Evolutionary conservation across 2,797 vertebrate genomes (phyloP).

Genomic region (Brachyrhaphis roseni): DNA sequence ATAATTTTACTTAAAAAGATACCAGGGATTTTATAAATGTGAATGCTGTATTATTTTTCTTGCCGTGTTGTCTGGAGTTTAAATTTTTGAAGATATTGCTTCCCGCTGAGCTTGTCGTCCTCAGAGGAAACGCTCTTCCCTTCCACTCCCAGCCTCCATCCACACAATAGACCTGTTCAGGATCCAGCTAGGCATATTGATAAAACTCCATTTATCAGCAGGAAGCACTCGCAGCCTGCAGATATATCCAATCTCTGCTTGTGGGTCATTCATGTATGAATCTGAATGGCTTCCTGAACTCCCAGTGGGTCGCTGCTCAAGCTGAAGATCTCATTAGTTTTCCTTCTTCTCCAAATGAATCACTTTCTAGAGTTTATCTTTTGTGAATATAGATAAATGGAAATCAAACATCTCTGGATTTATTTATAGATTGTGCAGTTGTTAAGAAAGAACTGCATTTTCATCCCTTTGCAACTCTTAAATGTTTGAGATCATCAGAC

Average conservation of each 20-base stretch:
- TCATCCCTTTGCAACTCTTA: not conserved
- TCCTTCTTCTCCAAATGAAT: conserved; percentile 50
- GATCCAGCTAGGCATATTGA: conserved; percentile 54
- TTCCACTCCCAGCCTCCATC: conserved; percentile 24
- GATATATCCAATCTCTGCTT: conserved; percentile 54
- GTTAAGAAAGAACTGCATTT: not conserved
- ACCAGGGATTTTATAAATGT: not conserved
- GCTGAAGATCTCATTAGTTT: conserved; percentile 70
- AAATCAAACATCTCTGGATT: conserved; percentile 34
- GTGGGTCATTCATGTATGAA: conserved; percentile 61
- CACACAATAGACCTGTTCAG: conserved; percentile 54
- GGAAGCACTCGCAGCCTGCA: conserved; percentile 49
- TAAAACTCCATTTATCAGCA: conserved; percentile 70
- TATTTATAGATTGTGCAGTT: not conserved
- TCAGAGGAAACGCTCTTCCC: conserved; percentile 40
- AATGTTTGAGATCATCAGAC: not conserved
- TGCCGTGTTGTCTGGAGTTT: conserved; percentile 3
- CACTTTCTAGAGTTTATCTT: conserved; percentile 8
- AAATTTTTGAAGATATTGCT: conserved; percentile 17
- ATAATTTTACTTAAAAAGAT: not conserved
- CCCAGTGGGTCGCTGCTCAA: conserved; percentile 49
- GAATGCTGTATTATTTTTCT: conserved; percentile 1
- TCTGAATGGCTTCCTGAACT: conserved; percentile 48
- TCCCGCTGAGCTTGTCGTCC: conserved; percentile 28
- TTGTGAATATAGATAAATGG: conserved; percentile 37